Base-by-base conservation (phyloP, 1,140 invertebrate species). In the Vollenhovia emeryi region DNA sequence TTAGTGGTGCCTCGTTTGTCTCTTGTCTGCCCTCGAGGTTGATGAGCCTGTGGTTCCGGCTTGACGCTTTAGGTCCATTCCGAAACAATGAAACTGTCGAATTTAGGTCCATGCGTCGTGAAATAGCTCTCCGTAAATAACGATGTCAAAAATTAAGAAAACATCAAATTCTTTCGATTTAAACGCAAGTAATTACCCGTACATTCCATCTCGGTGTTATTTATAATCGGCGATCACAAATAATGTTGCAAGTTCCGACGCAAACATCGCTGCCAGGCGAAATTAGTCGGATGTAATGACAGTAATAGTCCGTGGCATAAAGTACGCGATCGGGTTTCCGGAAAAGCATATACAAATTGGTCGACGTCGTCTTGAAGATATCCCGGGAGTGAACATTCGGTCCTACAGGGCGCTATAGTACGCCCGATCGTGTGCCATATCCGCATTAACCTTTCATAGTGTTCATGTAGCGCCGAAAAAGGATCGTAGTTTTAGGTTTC, bases 401-500 rank as follows among this genome's bases (percentile, higher is more conserved):
- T 57, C 43, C 52, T 85, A 85, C 64, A 52, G 69, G 52, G 48
- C 40, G 21, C 50, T 57, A 75, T 59, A 45, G 73, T 59, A 75
- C 24, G 68, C 69, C 84, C 48, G 86, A 87, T 82, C 86, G 60
- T 73, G 57, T 76, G 71, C 60, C 87, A 74, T 80, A 87, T 87
- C 71, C 84, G 59, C 88, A 84, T 90, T 88, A 86, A 90, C 84
- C 79, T 88, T 91, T 91, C 89, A 88, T 88, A 90, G 84, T 73
- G 86, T 87, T 91, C 76, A 66, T 85, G 80, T 87, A 82, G 62
- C 76, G 71, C 62, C 73, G 86, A 86, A 90, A 90, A 91, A 87
- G 89, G 89, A 90, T 85, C 80, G 89, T 91, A 90, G 89, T 88
- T 90, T 90, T 88, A 84, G 89, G 87, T 91, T 91, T 90, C 89